phyloP scores from a whole-genome alignment of 2,113 vertebrate genomes.

The Tichodroma muraria region DNA sequence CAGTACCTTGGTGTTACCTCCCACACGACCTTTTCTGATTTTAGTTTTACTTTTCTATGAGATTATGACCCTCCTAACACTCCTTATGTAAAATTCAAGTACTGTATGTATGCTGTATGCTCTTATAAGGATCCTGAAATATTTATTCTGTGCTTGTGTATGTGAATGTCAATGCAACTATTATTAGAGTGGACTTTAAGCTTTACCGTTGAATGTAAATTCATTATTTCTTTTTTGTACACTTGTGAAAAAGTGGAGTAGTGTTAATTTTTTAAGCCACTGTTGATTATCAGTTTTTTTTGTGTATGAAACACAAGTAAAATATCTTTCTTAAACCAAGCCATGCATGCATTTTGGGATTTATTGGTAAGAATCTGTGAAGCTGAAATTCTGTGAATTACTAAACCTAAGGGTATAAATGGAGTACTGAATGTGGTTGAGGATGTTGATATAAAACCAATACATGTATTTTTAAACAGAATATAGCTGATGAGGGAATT shows the following conservation, averaged over 20 bases:
- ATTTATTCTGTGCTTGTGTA: constrained; percentile 84
- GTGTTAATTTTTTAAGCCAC: constrained; percentile 75
- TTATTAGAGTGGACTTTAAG: constrained; percentile 80
- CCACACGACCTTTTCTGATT: constrained; percentile 59
- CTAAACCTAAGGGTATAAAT: constrained; percentile 41
- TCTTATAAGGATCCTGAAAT: constrained; percentile 78
- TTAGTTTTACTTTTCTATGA: constrained; percentile 73
- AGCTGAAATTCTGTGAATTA: constrained; percentile 46
- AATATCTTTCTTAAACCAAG: constrained; percentile 82
- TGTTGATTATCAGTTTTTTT: constrained; percentile 73
- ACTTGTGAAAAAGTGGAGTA: constrained; percentile 79
- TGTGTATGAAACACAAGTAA: constrained; percentile 83
- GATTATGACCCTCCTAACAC: constrained; percentile 72
- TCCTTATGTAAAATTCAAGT: constrained; percentile 73
- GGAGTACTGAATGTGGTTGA: constrained; percentile 9
- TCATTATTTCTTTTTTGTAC: constrained; percentile 79
- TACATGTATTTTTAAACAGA: constrained; percentile 47
- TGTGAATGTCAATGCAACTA: constrained; percentile 82
- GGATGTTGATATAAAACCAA: neutral
- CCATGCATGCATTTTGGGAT: constrained; percentile 71
- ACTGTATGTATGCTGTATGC: constrained; percentile 83
- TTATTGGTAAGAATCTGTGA: constrained; percentile 67
- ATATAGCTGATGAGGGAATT: constrained; percentile 6
- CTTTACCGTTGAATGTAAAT: constrained; percentile 83
- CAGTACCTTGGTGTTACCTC: constrained; percentile 69